Conservation (phyloP, 1,140 invertebrate genomes). For the Achroia grisella region DNA sequence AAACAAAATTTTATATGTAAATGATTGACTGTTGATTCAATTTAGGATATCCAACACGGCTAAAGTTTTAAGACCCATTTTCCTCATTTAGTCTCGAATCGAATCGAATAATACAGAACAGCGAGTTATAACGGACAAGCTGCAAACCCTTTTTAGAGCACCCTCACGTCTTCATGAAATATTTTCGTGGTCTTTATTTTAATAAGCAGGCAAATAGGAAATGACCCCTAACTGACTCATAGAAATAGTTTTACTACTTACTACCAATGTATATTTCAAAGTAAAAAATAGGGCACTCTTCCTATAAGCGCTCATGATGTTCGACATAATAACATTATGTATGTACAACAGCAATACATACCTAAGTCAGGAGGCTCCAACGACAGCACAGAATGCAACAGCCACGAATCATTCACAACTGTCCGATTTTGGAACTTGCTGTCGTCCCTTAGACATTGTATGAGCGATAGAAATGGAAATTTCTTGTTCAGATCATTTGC, state of each 20-base stretch:
- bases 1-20: constrained; percentile 8
- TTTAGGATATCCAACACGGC: too few species aligned
- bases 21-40: not conserved
- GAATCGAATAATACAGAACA: too few species aligned
- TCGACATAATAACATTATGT: not conserved
- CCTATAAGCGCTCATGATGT: not conserved
- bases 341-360: constrained; percentile 44
- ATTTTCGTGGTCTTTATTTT: too few species aligned
- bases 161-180: too few species aligned
- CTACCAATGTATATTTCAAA: too few species aligned
- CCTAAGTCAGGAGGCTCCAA: constrained; percentile 79
- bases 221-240: too few species aligned
- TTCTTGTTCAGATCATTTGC: constrained; percentile 40
- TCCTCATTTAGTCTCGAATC: too few species aligned
- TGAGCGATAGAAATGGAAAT: constrained; percentile 73
- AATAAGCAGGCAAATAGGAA: too few species aligned
- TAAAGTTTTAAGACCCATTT: too few species aligned
- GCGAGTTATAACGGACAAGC: too few species aligned
- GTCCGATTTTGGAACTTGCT: constrained; percentile 34
- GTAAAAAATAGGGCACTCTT: constrained; percentile 3
- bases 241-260: too few species aligned
- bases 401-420: constrained; percentile 59
- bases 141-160: too few species aligned
- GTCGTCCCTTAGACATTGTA: constrained; percentile 43
- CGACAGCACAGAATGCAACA: constrained; percentile 76